Percentiles rank a stretch among this genome's conserved stretches.
These are phyloP conservation scores for Pholis gunnellus DNA, from an alignment of 2,113 vertebrate genomes.

Conservation along the genomic window DNA sequence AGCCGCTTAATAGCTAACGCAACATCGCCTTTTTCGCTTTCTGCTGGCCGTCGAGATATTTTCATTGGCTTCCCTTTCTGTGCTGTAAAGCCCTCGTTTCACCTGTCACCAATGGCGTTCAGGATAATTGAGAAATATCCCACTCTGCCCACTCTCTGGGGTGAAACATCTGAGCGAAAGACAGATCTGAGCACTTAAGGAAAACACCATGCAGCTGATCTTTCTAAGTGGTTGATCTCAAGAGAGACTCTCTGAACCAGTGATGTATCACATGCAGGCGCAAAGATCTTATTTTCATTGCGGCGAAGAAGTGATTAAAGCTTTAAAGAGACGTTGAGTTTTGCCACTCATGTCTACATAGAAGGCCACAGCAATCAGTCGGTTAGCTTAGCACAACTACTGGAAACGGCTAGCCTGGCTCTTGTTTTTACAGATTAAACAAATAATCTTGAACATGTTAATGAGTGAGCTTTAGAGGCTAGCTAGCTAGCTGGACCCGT, in stretches of 20 bases:
- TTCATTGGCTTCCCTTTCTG: constrained; percentile 32
- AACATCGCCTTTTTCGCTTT: constrained; percentile 16
- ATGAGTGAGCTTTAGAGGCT: neutral
- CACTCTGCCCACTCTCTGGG: constrained; percentile 61
- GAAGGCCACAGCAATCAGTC: neutral
- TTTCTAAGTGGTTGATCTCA: constrained; percentile 49
- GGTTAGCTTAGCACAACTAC: neutral
- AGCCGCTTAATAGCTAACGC: constrained; percentile 49
- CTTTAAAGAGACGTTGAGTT: neutral
- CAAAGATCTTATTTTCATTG: constrained; percentile 31
- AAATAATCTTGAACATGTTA: neutral
- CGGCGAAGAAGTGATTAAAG: neutral
- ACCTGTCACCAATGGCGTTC: constrained; percentile 52
- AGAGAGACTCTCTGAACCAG: constrained; percentile 34
- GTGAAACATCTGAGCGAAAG: constrained; percentile 58
- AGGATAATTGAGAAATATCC: constrained; percentile 65
- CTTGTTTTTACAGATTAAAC: neutral
- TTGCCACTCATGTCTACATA: neutral
- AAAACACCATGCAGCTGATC: constrained; percentile 44
- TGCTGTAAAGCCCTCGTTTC: constrained; percentile 27
- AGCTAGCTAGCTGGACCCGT: neutral
- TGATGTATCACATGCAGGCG: constrained; percentile 18
- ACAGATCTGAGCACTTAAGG: constrained; percentile 54
- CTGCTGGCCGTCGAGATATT: constrained; percentile 37
- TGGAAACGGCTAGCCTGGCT: neutral